Evolutionary conservation across 2,797 vertebrate species (phyloP).

Genomic region (Taeniopygia guttata): DNA sequence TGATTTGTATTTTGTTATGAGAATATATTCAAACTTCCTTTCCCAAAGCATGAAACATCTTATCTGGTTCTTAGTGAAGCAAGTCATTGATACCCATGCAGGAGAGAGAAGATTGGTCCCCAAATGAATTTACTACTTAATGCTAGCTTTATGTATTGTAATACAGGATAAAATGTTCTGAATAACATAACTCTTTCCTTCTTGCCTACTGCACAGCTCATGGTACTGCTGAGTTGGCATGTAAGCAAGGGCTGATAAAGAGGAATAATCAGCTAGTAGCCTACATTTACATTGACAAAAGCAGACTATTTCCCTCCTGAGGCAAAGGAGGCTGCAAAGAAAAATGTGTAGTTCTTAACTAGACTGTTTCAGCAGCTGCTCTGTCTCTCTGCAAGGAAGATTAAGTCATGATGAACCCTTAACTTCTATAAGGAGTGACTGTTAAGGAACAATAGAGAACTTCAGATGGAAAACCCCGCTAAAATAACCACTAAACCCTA

Average conservation of each 20-base stretch:
- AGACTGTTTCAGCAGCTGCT: background rate
- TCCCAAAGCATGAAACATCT: background rate
- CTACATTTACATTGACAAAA: slow-evolving; percentile 20
- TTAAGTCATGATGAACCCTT: background rate
- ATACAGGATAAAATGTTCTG: background rate
- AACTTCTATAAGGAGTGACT: background rate
- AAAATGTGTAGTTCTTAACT: background rate
- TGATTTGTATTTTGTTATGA: background rate
- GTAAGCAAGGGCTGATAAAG: background rate
- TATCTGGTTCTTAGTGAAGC: background rate
- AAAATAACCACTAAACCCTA: background rate
- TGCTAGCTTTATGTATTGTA: background rate
- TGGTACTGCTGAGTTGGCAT: background rate
- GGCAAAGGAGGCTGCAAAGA: slow-evolving; percentile 1
- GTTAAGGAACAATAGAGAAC: background rate
- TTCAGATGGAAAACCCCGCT: background rate
- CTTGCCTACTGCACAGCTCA: background rate
- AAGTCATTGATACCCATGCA: background rate
- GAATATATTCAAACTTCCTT: background rate
- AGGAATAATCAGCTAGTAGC: background rate
- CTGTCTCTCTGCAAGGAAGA: background rate
- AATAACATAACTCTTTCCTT: background rate
- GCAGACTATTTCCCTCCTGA: background rate
- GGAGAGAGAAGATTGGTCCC: background rate
- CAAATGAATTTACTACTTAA: slow-evolving; percentile 1